Evolutionary conservation across 2,888 invertebrate species (phyloP).

Genomic region (Sericinus montela): DNA sequence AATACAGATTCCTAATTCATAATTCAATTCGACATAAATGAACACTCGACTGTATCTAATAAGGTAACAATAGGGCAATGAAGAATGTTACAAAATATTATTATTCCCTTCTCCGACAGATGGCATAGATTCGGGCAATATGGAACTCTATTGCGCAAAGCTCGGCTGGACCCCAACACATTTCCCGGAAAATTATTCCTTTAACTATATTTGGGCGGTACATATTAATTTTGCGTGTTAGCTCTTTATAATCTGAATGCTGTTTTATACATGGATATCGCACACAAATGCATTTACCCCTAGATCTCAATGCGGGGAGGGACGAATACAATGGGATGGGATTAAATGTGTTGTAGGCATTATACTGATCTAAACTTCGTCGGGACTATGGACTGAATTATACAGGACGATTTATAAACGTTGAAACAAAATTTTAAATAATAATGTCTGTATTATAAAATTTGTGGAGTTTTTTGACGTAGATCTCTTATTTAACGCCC

Average conservation of each 20-base stretch:
- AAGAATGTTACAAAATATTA: slow-evolving; percentile 46
- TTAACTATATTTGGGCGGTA: slow-evolving; percentile 67
- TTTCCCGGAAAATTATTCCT: slow-evolving; percentile 47
- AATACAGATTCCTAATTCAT: slow-evolving; percentile 15
- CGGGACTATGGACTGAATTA: slow-evolving; percentile 25
- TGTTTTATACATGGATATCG: slow-evolving; percentile 28
- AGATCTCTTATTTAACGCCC: too few species aligned
- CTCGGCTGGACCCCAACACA: slow-evolving; percentile 34
- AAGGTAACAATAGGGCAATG: slow-evolving; percentile 48
- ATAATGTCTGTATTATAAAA: too few species aligned
- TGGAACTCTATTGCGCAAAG: slow-evolving; percentile 34
- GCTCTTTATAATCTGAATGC: slow-evolving; percentile 37
- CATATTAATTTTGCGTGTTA: slow-evolving; percentile 69
- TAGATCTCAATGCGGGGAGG: slow-evolving; percentile 31
- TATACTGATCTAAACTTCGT: slow-evolving; percentile 54
- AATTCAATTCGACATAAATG: slow-evolving; percentile 36
- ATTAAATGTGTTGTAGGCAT: slow-evolving; percentile 70
- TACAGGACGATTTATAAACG: slow-evolving; percentile 5
- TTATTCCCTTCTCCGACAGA: slow-evolving; percentile 42
- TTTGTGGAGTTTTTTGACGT: too few species aligned
- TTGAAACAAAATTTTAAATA: too few species aligned
- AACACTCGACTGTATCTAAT: slow-evolving; percentile 51
- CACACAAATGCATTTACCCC: slow-evolving; percentile 33
- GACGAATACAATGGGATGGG: slow-evolving; percentile 64
- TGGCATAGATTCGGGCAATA: slow-evolving; percentile 27